Base-by-base conservation (phyloP, 92 coral and sea anemone genomes). In the Hydrozoanthus gracilis region DNA sequence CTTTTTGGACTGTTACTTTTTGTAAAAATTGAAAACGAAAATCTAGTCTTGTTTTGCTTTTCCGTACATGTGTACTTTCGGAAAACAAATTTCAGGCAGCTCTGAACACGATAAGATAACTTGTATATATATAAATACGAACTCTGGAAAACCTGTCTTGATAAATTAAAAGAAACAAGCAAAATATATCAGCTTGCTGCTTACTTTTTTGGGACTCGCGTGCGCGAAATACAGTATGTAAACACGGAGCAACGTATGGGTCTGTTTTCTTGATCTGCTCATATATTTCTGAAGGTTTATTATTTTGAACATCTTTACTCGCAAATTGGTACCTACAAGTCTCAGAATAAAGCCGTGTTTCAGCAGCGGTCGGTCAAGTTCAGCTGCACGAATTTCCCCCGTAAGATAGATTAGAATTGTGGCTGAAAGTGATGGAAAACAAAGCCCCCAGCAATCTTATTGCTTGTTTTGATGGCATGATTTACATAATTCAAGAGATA, bases 71-170 rank as follows among this genome's bases (percentile, higher is more conserved):
- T 80, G 64, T 80, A 64, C 74, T 80, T 80, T 80, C 48, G 52
- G 72, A 48, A 74, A 48, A 74, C 10, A 60, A 74, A 60, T 74
- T 65, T 66, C 74, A 66, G 54, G 61, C 85, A 80, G 74, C 61
- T 80, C 85, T 65, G 5, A 46, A 80, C 74, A 65, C 45, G 85
- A 47, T 47, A 52, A 64, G 61, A 64, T 17, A 62, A 80, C 72
- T 39, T 80, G 75, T 80, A 80, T 20, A 80, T 80, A 80, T 80
- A 80, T 80, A 80, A 80, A 80, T 80, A 80, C 70, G 85, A 65
- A 64, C 27, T 65, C 73, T 51, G 51, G 12, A 44, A 51, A 52
- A 78, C 58, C 54, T 61, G 6, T 60, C 85, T 62, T 80, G 62
- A 80, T 48, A 80, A 62, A 80, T 80, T 80, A 80, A 80, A 80